Percentiles rank a stretch among this genome's conserved stretches.
phyloP scores from a whole-genome alignment of 2,888 invertebrate genomes.

The Drosophila anomelani region DNA sequence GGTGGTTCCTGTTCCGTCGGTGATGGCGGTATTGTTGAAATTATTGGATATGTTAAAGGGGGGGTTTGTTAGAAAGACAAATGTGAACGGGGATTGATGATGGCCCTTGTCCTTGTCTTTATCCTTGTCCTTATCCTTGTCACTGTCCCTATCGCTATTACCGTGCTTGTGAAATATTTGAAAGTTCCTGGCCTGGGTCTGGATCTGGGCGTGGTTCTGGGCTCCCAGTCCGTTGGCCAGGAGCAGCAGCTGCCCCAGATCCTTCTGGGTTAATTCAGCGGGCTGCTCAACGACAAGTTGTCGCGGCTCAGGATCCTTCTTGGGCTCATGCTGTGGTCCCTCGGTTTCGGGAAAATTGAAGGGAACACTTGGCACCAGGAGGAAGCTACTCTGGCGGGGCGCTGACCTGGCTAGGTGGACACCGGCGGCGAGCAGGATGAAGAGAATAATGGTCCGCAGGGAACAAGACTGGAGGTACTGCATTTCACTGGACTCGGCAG shows the following conservation, averaged over 20 bases:
- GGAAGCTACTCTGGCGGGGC: background rate
- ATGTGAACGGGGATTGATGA: accelerated
- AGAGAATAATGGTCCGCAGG: background rate
- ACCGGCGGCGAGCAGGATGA: background rate
- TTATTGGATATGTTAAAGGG: background rate
- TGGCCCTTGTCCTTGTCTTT: conserved; percentile 2
- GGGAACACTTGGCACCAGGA: conserved; percentile 26
- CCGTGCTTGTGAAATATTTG: background rate
- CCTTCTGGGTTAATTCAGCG: background rate
- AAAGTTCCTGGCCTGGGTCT: background rate
- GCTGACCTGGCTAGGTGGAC: background rate
- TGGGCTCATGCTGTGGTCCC: conserved; percentile 37
- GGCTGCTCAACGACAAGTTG: background rate
- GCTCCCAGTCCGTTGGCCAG: conserved; percentile 2
- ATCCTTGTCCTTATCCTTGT: conserved; percentile 1
- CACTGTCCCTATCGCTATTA: background rate
- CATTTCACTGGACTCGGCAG: conserved; percentile 3
- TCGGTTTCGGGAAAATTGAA: conserved; percentile 27
- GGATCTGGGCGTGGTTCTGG: background rate
- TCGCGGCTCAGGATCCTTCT: conserved; percentile 38
- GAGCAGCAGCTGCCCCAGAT: background rate
- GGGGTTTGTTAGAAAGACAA: background rate
- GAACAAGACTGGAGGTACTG: conserved; percentile 1
- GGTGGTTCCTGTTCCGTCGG: background rate
- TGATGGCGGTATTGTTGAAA: conserved; percentile 9